These are phyloP conservation scores for Eptesicus fuscus DNA, from an alignment of 2,113 vertebrate species.

Conservation along the genomic window DNA sequence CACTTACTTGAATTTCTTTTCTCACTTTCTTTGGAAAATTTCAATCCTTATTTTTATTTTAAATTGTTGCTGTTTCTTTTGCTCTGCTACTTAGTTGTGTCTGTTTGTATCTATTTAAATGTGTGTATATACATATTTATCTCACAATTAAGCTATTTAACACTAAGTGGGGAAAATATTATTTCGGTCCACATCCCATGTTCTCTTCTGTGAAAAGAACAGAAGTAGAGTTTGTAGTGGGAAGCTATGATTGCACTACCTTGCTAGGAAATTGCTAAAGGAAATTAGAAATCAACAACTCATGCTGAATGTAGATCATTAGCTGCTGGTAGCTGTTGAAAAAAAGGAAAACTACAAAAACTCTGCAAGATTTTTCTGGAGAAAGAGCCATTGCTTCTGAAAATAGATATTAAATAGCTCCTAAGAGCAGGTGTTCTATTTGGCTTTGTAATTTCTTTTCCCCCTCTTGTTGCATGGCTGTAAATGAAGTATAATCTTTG, in stretches of 20 bases:
- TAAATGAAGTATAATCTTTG: not conserved
- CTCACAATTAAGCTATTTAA: not conserved
- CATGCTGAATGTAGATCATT: not conserved
- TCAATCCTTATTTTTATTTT: not conserved
- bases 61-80: not conserved
- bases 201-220: not conserved
- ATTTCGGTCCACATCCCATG: not conserved
- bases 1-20: not conserved
- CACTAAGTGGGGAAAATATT: not conserved
- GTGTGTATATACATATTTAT: not conserved
- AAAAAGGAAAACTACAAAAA: not conserved
- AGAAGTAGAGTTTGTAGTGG: not conserved
- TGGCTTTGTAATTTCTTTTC: not conserved
- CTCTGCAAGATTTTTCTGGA: not conserved
- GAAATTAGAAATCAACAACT: not conserved
- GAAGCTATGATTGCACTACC: not conserved
- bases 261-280: not conserved
- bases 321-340: not conserved
- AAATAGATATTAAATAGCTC: not conserved
- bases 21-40: not conserved
- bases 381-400: not conserved
- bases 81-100: not conserved
- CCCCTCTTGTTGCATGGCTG: not conserved
- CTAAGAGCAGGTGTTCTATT: not conserved
- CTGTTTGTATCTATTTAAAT: not conserved